Conservation (phyloP, 2,888 invertebrate species). For the Cheilosia impressa region DNA sequence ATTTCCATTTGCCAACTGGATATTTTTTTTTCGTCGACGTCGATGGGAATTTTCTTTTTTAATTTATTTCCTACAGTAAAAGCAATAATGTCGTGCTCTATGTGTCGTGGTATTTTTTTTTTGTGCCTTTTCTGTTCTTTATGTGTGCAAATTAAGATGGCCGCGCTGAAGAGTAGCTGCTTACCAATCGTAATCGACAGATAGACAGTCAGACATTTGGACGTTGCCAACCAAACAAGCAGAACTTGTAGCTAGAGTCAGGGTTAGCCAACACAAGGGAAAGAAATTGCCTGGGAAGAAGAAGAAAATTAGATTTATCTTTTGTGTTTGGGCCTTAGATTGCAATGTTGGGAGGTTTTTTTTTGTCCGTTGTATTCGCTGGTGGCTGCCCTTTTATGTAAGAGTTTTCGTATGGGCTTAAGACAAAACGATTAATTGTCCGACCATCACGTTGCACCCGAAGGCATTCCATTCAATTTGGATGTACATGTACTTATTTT, state of each 20-base stretch:
- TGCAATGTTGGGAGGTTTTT: constrained; percentile 50
- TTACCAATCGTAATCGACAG: constrained; percentile 75
- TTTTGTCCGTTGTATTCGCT: neutral
- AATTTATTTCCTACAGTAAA: constrained; percentile 71
- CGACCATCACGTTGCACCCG: constrained; percentile 71
- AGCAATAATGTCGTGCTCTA: constrained; percentile 75
- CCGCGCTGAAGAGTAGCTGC: constrained; percentile 60
- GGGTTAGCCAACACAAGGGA: constrained; percentile 53
- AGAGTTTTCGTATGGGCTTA: constrained; percentile 52
- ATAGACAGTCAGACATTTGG: constrained; percentile 70
- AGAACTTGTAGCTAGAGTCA: constrained; percentile 32
- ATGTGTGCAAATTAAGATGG: constrained; percentile 75
- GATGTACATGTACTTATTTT: constrained; percentile 37
- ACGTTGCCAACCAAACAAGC: constrained; percentile 47
- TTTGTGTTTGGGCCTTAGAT: constrained; percentile 60
- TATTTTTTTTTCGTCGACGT: constrained; percentile 47
- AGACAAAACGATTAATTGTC: constrained; percentile 73
- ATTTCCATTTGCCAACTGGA: constrained; percentile 72
- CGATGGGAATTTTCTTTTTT: constrained; percentile 74
- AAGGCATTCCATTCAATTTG: constrained; percentile 70
- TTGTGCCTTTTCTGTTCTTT: constrained; percentile 46
- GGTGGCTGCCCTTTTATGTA: constrained; percentile 51
- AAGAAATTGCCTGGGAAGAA: constrained; percentile 72
- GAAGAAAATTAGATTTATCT: constrained; percentile 74
- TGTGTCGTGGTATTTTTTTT: constrained; percentile 66